Conservation (phyloP, 2,888 invertebrate species). For the Allophyes oxyacanthae region DNA sequence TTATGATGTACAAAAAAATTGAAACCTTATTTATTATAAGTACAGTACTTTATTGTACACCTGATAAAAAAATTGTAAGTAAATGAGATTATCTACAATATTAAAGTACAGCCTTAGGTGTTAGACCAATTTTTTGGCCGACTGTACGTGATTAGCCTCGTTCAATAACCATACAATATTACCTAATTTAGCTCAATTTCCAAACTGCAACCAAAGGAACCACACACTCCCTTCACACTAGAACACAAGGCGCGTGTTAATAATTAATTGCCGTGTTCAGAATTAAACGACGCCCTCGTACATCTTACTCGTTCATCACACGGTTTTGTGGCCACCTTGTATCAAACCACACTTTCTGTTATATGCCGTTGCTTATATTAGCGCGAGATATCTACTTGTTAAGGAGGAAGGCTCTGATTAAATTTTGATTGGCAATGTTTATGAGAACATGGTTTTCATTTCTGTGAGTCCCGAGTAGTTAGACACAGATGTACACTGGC, state of each 20-base stretch:
- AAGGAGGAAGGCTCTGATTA: constrained; percentile 23
- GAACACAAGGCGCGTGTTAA: constrained; percentile 42
- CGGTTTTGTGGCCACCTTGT: constrained; percentile 23
- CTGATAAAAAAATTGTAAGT: no score
- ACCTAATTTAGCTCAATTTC: constrained; percentile 24
- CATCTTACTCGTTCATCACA: constrained; percentile 25
- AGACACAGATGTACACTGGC: no score
- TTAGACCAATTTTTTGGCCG: no score
- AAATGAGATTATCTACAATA: no score
- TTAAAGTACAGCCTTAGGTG: no score
- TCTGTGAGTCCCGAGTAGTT: no score
- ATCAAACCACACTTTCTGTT: constrained; percentile 18
- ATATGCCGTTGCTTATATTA: constrained; percentile 12
- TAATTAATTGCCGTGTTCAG: constrained; percentile 51
- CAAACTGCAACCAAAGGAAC: no score
- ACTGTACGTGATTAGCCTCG: neutral
- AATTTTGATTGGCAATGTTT: constrained; percentile 15
- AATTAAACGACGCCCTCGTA: constrained; percentile 42
- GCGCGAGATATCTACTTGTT: constrained; percentile 2
- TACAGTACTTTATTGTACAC: no score
- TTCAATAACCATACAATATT: constrained; percentile 8
- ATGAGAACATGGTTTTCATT: no score
- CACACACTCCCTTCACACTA: constrained; percentile 27
- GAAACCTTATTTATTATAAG: no score
- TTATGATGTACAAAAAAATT: no score